Evolutionary conservation across 2,113 vertebrate genomes (phyloP).

Genomic region (Stictonetta naevosa): DNA sequence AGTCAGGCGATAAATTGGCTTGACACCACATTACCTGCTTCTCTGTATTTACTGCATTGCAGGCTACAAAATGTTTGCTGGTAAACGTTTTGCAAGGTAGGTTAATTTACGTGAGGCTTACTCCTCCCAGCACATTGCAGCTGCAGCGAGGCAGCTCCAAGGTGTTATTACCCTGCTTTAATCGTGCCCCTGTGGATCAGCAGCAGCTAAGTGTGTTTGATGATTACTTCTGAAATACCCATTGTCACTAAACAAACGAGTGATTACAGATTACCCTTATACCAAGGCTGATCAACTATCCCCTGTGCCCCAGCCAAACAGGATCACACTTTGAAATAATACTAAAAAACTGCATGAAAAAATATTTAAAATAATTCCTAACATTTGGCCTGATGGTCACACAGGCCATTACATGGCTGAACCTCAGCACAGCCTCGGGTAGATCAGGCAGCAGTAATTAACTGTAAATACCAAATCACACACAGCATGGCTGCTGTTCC

Average conservation of each 20-base stretch:
- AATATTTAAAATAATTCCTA: neutral
- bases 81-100: neutral
- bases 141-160: neutral
- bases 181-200: neutral
- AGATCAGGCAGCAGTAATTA: no score
- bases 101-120: neutral
- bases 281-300: neutral
- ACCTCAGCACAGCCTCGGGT: neutral
- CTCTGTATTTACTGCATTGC: neutral
- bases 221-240: conserved; percentile 7
- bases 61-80: neutral
- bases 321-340: neutral
- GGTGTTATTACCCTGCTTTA: neutral
- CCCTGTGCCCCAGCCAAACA: neutral
- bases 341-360: neutral
- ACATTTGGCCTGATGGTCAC: neutral
- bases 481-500: neutral
- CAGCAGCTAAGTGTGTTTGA: conserved; percentile 21
- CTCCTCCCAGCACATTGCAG: neutral
- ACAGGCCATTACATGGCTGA: fast-evolving
- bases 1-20: neutral
- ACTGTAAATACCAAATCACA: neutral
- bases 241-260: neutral
- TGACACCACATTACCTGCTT: neutral
- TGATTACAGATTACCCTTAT: conserved; percentile 22